Conservation (phyloP, 1,140 invertebrate species). For the Pseudoatta argentina region DNA sequence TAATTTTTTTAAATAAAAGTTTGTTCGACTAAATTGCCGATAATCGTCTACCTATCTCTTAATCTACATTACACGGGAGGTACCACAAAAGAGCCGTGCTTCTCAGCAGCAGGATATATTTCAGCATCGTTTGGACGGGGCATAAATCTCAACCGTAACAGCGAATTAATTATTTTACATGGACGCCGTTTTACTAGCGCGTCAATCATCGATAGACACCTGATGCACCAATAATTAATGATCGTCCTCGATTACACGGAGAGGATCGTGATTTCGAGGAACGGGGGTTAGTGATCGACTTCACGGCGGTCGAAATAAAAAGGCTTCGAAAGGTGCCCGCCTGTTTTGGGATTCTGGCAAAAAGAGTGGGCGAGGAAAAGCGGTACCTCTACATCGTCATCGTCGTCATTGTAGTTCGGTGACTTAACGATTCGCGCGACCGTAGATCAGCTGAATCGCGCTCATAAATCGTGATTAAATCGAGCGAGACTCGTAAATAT, state of each 20-base stretch:
- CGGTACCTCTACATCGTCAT: constrained; percentile 27
- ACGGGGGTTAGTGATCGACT: constrained; percentile 29
- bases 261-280: constrained; percentile 46
- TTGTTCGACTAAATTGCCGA: not conserved
- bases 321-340: constrained; percentile 35
- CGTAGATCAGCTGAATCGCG: constrained; percentile 64
- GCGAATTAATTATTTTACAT: constrained; percentile 63
- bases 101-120: constrained; percentile 33
- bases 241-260: constrained; percentile 44
- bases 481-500: constrained; percentile 66
- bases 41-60: not conserved
- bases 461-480: constrained; percentile 74
- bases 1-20: not conserved
- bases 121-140: not conserved
- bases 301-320: constrained; percentile 64
- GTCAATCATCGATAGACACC: constrained; percentile 56
- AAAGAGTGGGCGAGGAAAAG: constrained; percentile 50
- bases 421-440: constrained; percentile 57
- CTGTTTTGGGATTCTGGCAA: constrained; percentile 42
- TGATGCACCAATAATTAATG: constrained; percentile 58
- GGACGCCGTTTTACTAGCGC: constrained; percentile 40
- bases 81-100: not conserved
- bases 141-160: constrained; percentile 33
- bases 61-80: not conserved
- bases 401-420: constrained; percentile 55